A percentile compares a stretch with the other conserved stretches of the same genome.
Conservation (phyloP, 1,140 invertebrate genomes). For the Cepaea nemoralis region DNA sequence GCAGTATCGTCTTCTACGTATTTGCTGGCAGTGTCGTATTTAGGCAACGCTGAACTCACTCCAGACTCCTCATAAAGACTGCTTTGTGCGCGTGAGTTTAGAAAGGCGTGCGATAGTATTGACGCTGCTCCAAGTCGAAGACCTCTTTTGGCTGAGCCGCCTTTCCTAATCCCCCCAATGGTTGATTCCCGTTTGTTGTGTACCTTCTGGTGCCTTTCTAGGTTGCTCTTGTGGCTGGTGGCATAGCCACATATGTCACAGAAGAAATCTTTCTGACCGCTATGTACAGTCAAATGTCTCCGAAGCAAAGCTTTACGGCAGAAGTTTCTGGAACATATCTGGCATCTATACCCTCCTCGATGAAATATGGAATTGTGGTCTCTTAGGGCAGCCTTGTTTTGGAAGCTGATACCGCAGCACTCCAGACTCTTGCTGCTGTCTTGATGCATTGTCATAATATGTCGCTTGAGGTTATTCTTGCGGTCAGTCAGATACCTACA, state of each 20-base stretch:
- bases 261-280: constrained; percentile 69
- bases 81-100: not conserved
- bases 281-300: constrained; percentile 72
- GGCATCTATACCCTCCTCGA: constrained; percentile 69
- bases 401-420: constrained; percentile 70
- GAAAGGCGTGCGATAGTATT: not conserved
- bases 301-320: constrained; percentile 72
- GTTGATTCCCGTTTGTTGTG: constrained; percentile 42
- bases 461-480: constrained; percentile 73
- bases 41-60: not conserved
- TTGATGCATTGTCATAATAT: constrained; percentile 72
- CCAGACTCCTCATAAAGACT: not conserved
- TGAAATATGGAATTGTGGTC: constrained; percentile 68
- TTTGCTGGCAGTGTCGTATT: too few relatives aligned
- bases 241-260: constrained; percentile 71
- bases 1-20: too few relatives aligned
- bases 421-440: constrained; percentile 61
- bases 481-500: constrained; percentile 71
- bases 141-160: not conserved
- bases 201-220: constrained; percentile 71
- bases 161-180: not conserved
- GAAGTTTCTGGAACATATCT: constrained; percentile 70
- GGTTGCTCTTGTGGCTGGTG: constrained; percentile 73
- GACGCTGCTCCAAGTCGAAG: not conserved
- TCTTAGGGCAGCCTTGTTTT: constrained; percentile 69